Evolutionary conservation across 2,888 invertebrate species (phyloP), one percentile per base, ranked within the genome.

Genomic region (Diarsia rubi): DNA sequence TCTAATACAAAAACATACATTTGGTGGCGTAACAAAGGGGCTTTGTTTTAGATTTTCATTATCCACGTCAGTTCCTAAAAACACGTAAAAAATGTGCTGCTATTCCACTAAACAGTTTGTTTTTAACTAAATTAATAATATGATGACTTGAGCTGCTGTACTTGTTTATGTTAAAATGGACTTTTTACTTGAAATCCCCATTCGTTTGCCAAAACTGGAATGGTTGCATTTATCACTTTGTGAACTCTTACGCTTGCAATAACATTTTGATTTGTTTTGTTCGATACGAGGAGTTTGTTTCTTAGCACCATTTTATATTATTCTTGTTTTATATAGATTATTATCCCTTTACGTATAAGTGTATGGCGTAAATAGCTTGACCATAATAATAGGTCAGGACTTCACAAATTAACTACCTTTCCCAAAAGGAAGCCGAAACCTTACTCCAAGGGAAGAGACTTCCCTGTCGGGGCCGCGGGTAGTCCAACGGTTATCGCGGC

Each of bases 41-140:
- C 19, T 67, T 75, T 42, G 66, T 54, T 75, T 60, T 67, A 54
- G 27, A 54, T 54, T 52, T 27, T 24, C 16, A 37, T 52, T 59
- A 44, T 37, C 3, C 21, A 49, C 9, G 42, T 64, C 45, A 45
- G n/a, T 49, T 59, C 45, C 8, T n/a, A 12, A 52, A 12, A 52
- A 24, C 44, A 31, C 9, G 0, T 19, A 27, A 5, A 9, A 44
- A 45, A 9, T 37, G 19, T n/a, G 47, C 24, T 45, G 14, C 16
- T 44, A 16, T 52, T 19, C 19, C 42, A 49, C 14, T 63, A 42
- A 27, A 49, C 27, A 21, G 21, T 12, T 60, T 49, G 44, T 45
- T 60, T 52, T 14, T 49, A 5, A 16, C 6, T 4, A 64, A 54
- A n/a, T n/a, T 3, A n/a, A 19, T 3, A 42, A 52, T 49, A 16